These are phyloP conservation scores for Delichon dasypus DNA, from an alignment of 2,797 vertebrate species.

Conservation along the genomic window DNA sequence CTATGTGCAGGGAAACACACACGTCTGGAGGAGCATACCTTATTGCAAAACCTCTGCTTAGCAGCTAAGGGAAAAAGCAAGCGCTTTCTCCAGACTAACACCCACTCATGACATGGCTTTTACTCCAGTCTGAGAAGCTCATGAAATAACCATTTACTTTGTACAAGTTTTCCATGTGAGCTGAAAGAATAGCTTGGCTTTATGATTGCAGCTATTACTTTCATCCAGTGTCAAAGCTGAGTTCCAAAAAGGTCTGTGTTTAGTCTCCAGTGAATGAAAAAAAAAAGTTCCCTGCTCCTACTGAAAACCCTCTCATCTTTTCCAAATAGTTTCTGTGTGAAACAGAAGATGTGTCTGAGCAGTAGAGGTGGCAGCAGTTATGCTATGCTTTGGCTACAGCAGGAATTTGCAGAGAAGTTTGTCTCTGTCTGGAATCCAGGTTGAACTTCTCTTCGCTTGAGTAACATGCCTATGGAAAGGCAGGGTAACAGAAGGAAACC, in stretches of 20 bases:
- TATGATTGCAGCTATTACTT: neutral
- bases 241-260: neutral
- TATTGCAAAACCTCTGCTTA: neutral
- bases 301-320: neutral
- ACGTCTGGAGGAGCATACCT: neutral
- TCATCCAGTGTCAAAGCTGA: neutral
- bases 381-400: neutral
- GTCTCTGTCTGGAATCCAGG: neutral
- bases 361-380: neutral
- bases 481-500: neutral
- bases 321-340: neutral
- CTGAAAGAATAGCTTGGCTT: neutral
- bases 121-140: neutral
- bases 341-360: neutral
- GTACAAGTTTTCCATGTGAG: slow-evolving; percentile 12
- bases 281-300: neutral
- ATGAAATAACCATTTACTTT: neutral
- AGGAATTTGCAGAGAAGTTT: neutral
- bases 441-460: neutral
- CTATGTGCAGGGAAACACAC: neutral
- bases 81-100: neutral
- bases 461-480: neutral
- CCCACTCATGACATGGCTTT: neutral
- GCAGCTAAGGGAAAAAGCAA: neutral
- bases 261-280: neutral